Evolutionary conservation across 2,888 invertebrate species (phyloP).

Genomic region (Patella caerulea): DNA sequence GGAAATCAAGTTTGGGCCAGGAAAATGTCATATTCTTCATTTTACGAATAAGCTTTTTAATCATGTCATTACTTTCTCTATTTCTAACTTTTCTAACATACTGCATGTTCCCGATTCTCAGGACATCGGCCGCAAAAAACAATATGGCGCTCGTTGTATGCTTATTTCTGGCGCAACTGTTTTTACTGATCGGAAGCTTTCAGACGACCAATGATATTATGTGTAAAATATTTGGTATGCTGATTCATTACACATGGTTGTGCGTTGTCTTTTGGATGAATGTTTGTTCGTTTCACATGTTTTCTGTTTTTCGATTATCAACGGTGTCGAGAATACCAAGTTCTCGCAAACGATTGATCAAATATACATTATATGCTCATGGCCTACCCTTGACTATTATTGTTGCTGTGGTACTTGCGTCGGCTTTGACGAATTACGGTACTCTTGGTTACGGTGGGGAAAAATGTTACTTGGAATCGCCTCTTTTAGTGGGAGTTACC

Average conservation of each 20-base stretch:
- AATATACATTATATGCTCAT: constrained; percentile 20
- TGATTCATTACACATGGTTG: constrained; percentile 44
- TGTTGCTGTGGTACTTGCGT: neutral
- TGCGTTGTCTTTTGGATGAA: constrained; percentile 38
- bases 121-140: constrained; percentile 43
- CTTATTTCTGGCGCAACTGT: constrained; percentile 37
- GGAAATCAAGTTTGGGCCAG: no score
- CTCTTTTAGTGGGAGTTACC: constrained; percentile 30
- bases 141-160: constrained; percentile 40
- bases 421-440: neutral
- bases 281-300: constrained; percentile 47
- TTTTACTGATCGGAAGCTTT: constrained; percentile 33
- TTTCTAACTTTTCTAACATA: constrained; percentile 39
- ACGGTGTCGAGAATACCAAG: constrained; percentile 8
- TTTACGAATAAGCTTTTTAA: no score
- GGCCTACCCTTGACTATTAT: constrained; percentile 3
- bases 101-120: constrained; percentile 33
- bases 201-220: neutral
- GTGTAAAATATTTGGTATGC: constrained; percentile 38
- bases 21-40: no score
- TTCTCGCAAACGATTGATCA: constrained; percentile 8
- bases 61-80: constrained; percentile 33
- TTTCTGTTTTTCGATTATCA: constrained; percentile 33
- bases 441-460: constrained; percentile 25
- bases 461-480: constrained; percentile 34